Conservation (phyloP, 2,888 invertebrate genomes). For the Clanis bilineata region DNA sequence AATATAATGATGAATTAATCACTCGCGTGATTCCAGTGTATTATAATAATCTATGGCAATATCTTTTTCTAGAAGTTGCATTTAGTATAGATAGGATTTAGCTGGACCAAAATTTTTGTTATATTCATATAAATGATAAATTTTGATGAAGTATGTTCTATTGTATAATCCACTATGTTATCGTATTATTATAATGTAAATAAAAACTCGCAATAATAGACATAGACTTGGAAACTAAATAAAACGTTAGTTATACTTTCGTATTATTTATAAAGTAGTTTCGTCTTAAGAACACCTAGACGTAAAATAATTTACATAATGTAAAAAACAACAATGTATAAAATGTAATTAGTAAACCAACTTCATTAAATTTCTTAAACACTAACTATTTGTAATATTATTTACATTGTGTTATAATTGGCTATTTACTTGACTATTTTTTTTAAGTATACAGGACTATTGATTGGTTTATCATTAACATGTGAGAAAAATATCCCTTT, state of each 20-base stretch:
- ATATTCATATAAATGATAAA: conserved; percentile 64
- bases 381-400: conserved; percentile 28
- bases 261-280: conserved; percentile 73
- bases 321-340: conserved; percentile 77
- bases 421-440: too few species aligned
- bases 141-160: conserved; percentile 60
- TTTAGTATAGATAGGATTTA: conserved; percentile 74
- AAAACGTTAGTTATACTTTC: conserved; percentile 57
- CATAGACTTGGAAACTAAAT: conserved; percentile 61
- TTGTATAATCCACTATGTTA: conserved; percentile 67
- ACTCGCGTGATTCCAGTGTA: conserved; percentile 47
- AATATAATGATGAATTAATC: conserved; percentile 23
- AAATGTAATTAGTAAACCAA: conserved; percentile 79
- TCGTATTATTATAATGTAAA: conserved; percentile 52
- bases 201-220: conserved; percentile 77
- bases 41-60: conserved; percentile 60
- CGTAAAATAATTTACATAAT: conserved; percentile 60
- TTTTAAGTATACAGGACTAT: too few species aligned
- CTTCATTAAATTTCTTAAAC: conserved; percentile 80
- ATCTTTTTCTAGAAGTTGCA: conserved; percentile 69
- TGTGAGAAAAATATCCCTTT: too few species aligned
- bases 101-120: conserved; percentile 81
- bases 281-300: conserved; percentile 54
- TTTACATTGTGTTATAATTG: too few species aligned
- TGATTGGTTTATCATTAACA: too few species aligned